Base-by-base conservation (phyloP, 2,113 vertebrate species). In the Rhinopithecus roxellana region DNA sequence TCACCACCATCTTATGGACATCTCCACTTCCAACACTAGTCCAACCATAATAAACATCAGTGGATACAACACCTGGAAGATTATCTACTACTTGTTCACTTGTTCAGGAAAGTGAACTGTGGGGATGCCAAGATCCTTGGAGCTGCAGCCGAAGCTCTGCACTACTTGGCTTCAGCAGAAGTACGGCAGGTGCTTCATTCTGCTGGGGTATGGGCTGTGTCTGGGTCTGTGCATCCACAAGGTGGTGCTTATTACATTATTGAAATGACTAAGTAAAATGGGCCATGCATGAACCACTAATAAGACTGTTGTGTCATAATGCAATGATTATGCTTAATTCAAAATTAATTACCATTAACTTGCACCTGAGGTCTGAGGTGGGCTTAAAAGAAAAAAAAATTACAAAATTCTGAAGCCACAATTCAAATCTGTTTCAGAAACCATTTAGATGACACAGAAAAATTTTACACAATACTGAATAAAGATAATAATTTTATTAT, bases 351-450 rank as follows among this genome's bases (percentile, higher is more conserved):
- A 32, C 79, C 4, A 55, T 82, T 43, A 82, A 87, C 81, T 93
- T 81, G 83, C 3, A 90, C 48, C 20, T 59, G 23, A 61, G 23
- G 43, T 70, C 20, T 80, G 81, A 75, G 52, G 7, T 3, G 6
- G 40, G 10, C 74, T 84, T 48, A 12, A 57, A 52, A 91, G 80
- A 78, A 96, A 64, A 78, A 69, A 52, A 59, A 78, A 93, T 2
- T 25, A 14, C 8, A 97, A 52, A 96, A 93, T 92, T 82, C 43
- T 92, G 38, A 94, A 94, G 72, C n/a, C 74, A 96, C n/a, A 27
- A 78, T 64, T 89, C 32, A 75, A 70, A 84, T 48, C 17, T 74
- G 20, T 93, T 90, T 96, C 67, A 97, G 57, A 12, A 81, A 82
- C 22, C 61, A 85, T 88, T 81, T 70, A 96, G 59, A 92, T 48